Evolutionary conservation across 2,888 invertebrate species (phyloP), one percentile per base, ranked within the genome.

Genomic region (Phyto melanocephala): DNA sequence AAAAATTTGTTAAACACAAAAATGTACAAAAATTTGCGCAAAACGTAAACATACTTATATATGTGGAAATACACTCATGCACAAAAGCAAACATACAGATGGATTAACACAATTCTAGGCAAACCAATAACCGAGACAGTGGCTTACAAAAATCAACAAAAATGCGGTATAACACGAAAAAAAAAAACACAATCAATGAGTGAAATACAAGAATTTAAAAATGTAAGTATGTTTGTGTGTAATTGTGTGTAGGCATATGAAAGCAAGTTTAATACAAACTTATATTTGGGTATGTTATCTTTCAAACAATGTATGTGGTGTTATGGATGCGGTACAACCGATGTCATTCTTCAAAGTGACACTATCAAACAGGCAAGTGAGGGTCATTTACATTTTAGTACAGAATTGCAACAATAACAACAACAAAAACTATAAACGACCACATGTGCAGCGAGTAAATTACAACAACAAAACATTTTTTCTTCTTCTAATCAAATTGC

Each of bases 261-360:
- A n/a, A n/a, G n/a, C n/a, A n/a, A n/a, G n/a, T n/a, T n/a, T n/a
- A n/a, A n/a, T n/a, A n/a, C n/a, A n/a, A n/a, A n/a, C n/a, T n/a
- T n/a, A n/a, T 24, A 40, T 11, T 60, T 60, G 22, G n/a, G 74
- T 47, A 22, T 77, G 54, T 60, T 52, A 33, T 35, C 45, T 24
- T 35, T 63, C 15, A 15, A 70, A 77, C 54, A 62, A 37, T 62
- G 77, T 60, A 35, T 65, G 65, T n/a, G 45, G 45, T 65, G 22
- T n/a, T 45, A 28, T 67, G 7, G 13, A 24, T 62, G 78, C 47
- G 40, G 47, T 52, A 67, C 47, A 3, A 56, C 65, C 75, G 37
- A 75, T 80, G 83, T 80, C 77, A 83, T 83, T 83, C 83, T 70
- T 83, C 83, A 83, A 83, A 80, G 77, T 83, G 83, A 80, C 83